Base-by-base conservation (phyloP, 2,113 vertebrate genomes). In the Brachionichthys hirsutus region DNA sequence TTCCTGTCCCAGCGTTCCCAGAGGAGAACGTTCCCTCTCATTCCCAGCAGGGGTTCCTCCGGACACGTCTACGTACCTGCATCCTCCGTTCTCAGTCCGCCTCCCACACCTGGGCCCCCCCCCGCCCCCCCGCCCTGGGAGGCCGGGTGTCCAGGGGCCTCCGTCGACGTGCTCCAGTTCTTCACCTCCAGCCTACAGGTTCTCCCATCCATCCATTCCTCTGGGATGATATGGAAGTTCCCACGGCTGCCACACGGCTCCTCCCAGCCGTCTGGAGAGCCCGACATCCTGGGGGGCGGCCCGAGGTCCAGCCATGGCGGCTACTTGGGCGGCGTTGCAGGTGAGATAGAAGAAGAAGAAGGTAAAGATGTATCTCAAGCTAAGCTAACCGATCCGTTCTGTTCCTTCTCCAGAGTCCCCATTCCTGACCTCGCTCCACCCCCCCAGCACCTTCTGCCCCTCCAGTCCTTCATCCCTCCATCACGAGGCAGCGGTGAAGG, bases 101-200 rank as follows among this genome's bases (percentile, higher is more conserved):
- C 91, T 18, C 91, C 89, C 12, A 89, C 88, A 10, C 87, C 90
- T 24, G 62, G 88, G 0, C 86, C 90, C 11, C 79, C 89, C 3
- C 61, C 76, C 89, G 0, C 90, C 90, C 41, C 78, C 79, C 78
- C 71, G 41, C 77, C 87, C 40, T 2, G 43, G 17, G 14, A 53
- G 0, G n/a, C n/a, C n/a, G n/a, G n/a, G n/a, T n/a, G n/a, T n/a
- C n/a, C n/a, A n/a, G 77, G 62, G 6, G 85, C 84, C 3, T 18
- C 75, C 0, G 59, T 81, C 11, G 43, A 77, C 3, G 15, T 66
- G 1, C 60, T 88, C 40, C 87, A 85, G 70, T 89, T 90, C 52
- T 87, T 90, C 42, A 12, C 84, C 10, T 40, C 82, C 14, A 68
- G 54, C 15, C 52, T 82, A 24, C 80, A 78, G 60, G 3, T 80